phyloP scores from a whole-genome alignment of 2,113 vertebrate species.

The Ranitomeya imitator region DNA sequence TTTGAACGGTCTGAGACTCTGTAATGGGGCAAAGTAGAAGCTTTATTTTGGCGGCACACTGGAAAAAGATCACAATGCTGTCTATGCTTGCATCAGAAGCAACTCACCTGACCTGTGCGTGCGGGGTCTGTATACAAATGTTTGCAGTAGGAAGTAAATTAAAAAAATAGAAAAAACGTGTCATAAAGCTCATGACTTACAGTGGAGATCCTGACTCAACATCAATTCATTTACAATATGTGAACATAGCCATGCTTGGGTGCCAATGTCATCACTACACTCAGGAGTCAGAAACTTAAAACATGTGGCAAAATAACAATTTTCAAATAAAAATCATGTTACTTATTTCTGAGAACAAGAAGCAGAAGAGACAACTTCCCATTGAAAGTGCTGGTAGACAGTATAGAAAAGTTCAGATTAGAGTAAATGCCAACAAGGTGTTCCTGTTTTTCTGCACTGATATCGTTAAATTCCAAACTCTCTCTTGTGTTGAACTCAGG shows the following conservation, averaged over 20 bases:
- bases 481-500: too few species aligned
- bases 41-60: neutral
- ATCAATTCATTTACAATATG: neutral
- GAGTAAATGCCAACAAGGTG: too few species aligned
- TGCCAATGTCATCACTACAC: neutral
- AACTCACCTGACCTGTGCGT: constrained; percentile 34
- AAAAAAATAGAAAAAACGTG: constrained; percentile 14
- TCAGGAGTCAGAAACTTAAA: neutral
- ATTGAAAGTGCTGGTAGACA: too few species aligned
- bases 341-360: too few species aligned
- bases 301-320: neutral
- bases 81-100: constrained; percentile 19
- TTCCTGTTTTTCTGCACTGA: too few species aligned
- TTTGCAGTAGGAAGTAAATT: constrained; percentile 26
- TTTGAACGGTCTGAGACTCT: too few species aligned
- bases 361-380: too few species aligned
- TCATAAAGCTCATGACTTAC: neutral
- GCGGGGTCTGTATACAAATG: constrained; percentile 23
- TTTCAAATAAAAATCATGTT: too few species aligned
- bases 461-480: too few species aligned
- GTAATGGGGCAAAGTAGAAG: neutral
- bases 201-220: neutral
- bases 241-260: neutral
- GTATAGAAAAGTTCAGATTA: too few species aligned
- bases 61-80: neutral